phyloP scores from a whole-genome alignment of 2,797 vertebrate species.

The Anguilla obscura region DNA sequence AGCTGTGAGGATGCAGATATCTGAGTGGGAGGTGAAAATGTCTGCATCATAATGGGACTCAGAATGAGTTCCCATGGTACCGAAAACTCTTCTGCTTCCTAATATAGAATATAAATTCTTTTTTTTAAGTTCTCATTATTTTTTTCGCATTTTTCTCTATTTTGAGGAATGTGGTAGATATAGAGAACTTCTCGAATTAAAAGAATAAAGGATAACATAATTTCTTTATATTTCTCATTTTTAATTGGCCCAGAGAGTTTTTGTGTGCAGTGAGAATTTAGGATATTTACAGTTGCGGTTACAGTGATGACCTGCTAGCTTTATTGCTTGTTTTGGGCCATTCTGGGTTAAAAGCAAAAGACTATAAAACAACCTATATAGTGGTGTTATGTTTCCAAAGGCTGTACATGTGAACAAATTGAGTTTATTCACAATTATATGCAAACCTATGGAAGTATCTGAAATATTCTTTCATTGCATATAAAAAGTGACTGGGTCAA shows the following conservation, averaged over 20 bases:
- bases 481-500: neutral
- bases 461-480: neutral
- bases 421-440: neutral
- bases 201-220: too few relatives aligned
- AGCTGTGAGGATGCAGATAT: neutral
- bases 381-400: neutral
- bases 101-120: neutral
- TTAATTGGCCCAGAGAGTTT: neutral
- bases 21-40: constrained; percentile 1
- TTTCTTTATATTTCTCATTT: too few relatives aligned
- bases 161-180: neutral
- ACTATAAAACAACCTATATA: neutral
- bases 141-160: neutral
- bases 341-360: neutral
- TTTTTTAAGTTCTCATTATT: neutral
- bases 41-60: neutral
- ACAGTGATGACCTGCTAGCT: neutral
- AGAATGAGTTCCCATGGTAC: neutral
- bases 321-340: neutral
- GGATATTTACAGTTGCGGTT: neutral
- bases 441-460: neutral
- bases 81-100: neutral
- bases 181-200: neutral
- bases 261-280: neutral
- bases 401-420: neutral